Conservation (phyloP, 1,140 invertebrate genomes). For the Leucophenga varia region DNA sequence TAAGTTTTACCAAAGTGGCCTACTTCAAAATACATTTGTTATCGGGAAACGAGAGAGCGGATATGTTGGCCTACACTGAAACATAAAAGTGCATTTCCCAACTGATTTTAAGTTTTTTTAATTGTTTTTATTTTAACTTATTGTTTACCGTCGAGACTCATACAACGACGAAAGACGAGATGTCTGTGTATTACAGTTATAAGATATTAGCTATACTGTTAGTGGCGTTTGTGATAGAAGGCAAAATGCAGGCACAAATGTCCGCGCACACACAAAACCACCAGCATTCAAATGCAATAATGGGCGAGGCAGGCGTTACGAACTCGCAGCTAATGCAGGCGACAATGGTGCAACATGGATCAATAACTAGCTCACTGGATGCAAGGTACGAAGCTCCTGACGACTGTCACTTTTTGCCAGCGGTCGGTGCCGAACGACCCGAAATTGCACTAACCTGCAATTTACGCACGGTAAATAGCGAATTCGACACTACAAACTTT, state of each 20-base stretch:
- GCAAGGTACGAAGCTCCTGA: conserved; percentile 74
- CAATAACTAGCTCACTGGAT: conserved; percentile 19
- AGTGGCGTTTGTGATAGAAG: no score
- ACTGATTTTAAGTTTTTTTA: no score
- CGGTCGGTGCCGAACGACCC: conserved; percentile 51
- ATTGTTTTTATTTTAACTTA: no score
- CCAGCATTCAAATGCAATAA: conserved; percentile 48
- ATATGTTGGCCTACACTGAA: no score
- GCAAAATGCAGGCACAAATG: conserved; percentile 11
- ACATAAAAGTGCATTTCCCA: no score
- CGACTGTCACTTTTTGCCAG: conserved; percentile 63
- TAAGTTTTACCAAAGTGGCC: no score
- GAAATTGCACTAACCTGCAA: conserved; percentile 79
- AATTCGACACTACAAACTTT: conserved; percentile 84
- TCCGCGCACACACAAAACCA: conserved; percentile 24
- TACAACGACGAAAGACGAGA: no score
- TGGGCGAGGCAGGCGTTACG: conserved; percentile 49
- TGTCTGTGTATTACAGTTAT: no score
- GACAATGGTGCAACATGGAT: conserved; percentile 25
- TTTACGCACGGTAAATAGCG: conserved; percentile 76
- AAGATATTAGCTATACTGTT: no score
- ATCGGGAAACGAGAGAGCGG: no score
- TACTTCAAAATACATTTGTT: no score
- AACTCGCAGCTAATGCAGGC: conserved; percentile 39
- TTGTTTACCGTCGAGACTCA: no score